These are phyloP conservation scores for Leptinotarsa tumamoca DNA, from an alignment of 2,888 invertebrate species.

Conservation along the genomic window DNA sequence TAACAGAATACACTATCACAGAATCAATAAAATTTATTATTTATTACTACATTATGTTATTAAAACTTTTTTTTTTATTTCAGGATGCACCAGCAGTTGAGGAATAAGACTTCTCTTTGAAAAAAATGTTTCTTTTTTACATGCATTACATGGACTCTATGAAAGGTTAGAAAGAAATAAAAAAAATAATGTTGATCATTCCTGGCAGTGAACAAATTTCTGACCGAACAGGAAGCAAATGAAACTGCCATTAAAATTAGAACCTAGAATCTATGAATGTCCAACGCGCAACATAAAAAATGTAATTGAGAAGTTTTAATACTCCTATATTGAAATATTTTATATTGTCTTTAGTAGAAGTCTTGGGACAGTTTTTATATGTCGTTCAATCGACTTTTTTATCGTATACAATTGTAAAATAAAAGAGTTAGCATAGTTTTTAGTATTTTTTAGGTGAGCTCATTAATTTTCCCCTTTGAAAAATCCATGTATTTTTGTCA, in stretches of 20 bases:
- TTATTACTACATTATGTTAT: no score
- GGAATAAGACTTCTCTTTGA: slow-evolving; percentile 57
- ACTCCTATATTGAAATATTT: slow-evolving; percentile 62
- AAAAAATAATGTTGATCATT: slow-evolving; percentile 56
- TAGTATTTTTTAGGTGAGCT: slow-evolving; percentile 57
- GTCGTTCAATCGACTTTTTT: slow-evolving; percentile 61
- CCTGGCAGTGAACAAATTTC: slow-evolving; percentile 61
- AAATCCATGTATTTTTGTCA: slow-evolving; percentile 51
- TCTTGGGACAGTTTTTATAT: slow-evolving; percentile 65
- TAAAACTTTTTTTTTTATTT: slow-evolving; percentile 41
- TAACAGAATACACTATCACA: no score
- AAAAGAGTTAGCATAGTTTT: slow-evolving; percentile 63
- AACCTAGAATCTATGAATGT: slow-evolving; percentile 49
- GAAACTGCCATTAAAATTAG: slow-evolving; percentile 61
- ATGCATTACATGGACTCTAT: slow-evolving; percentile 54
- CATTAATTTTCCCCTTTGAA: slow-evolving; percentile 42
- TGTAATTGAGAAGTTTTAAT: slow-evolving; percentile 57
- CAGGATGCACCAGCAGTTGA: slow-evolving; percentile 59
- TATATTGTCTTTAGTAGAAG: slow-evolving; percentile 62
- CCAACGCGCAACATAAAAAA: slow-evolving; percentile 55
- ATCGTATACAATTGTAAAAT: slow-evolving; percentile 66
- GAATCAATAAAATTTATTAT: no score
- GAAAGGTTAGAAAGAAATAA: slow-evolving; percentile 56
- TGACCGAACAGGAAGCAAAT: slow-evolving; percentile 60
- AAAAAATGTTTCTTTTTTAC: slow-evolving; percentile 49